Percentiles rank a stretch among this genome's conserved stretches.
Conservation (phyloP, 35 echinoderm and acorn worm species). For the Heliocidaris tuberculata region DNA sequence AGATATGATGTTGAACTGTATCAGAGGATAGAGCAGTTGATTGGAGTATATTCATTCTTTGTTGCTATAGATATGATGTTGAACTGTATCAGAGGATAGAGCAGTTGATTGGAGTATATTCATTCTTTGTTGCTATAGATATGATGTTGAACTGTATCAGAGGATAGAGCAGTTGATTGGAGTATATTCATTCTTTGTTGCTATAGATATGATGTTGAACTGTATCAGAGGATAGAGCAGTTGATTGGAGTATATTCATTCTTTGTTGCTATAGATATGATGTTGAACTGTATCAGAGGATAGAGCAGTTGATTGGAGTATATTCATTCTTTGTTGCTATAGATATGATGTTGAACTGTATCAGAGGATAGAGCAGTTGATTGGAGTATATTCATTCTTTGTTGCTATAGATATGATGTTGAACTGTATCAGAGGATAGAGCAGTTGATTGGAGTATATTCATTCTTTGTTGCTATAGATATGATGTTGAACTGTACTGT, state of each 20-base stretch:
- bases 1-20: conserved; percentile 98
- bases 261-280: conserved; percentile 73
- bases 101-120: conserved; percentile 73
- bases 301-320: conserved; percentile 86
- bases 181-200: background rate
- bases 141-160: conserved; percentile 97
- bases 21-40: conserved; percentile 96
- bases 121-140: conserved; percentile 53
- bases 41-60: conserved; percentile 40
- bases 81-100: conserved; percentile 97
- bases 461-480: conserved; percentile 53
- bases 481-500: conserved; percentile 98
- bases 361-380: conserved; percentile 96
- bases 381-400: conserved; percentile 40
- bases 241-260: conserved; percentile 60
- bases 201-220: conserved; percentile 93
- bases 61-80: conserved; percentile 85
- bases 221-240: conserved; percentile 97
- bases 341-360: conserved; percentile 98
- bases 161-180: conserved; percentile 96
- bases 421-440: conserved; percentile 97
- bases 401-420: conserved; percentile 85
- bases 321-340: background rate
- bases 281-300: conserved; percentile 96
- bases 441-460: conserved; percentile 73